phyloP scores from a whole-genome alignment of 2,888 invertebrate species.

The Entomobrya multifasciata region DNA sequence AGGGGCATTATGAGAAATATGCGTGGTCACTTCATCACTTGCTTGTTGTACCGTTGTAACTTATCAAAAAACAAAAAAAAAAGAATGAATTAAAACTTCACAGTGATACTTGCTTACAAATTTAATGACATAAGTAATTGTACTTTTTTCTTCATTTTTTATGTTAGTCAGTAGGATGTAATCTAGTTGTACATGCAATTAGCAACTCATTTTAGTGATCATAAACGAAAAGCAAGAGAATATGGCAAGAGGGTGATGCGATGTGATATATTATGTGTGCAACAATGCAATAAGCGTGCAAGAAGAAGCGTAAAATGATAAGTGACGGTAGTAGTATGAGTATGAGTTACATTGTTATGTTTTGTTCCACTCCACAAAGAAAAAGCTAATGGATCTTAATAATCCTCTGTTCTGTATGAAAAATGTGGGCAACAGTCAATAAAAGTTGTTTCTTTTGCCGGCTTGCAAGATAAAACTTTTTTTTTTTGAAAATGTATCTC shows the following conservation, averaged over 20 bases:
- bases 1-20: not conserved
- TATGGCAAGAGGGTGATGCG: not conserved
- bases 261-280: not conserved
- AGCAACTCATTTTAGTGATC: conserved; percentile 39
- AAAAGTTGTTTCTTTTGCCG: conserved; percentile 20
- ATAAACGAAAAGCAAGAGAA: not conserved
- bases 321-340: conserved; percentile 23
- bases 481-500: not conserved
- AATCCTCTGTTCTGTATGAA: not conserved
- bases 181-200: conserved; percentile 42
- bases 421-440: conserved; percentile 23
- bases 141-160: not conserved
- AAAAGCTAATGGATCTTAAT: conserved; percentile 17
- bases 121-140: not conserved
- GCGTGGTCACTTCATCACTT: not conserved
- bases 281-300: not conserved
- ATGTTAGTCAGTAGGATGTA: not conserved
- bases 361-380: conserved; percentile 47
- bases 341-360: conserved; percentile 21
- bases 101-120: not conserved
- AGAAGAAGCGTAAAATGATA: not conserved
- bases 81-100: not conserved
- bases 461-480: not conserved
- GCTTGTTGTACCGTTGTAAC: too few species aligned
- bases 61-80: not conserved